Evolutionary conservation across 2,888 invertebrate genomes (phyloP).

Genomic region (Callyntrura sp.): DNA sequence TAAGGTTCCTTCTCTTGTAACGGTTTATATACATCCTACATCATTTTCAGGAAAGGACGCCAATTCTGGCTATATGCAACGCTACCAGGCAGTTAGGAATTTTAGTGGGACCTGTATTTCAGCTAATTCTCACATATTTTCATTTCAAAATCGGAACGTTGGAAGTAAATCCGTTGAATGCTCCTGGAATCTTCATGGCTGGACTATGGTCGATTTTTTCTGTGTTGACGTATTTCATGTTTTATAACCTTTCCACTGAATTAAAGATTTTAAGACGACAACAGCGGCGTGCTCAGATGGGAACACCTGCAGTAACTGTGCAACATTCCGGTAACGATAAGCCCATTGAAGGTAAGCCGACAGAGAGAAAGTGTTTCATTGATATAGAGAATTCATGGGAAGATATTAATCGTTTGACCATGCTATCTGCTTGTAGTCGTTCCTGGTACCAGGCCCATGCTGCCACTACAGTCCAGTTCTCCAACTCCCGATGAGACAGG

Average conservation of each 20-base stretch:
- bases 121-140: slow-evolving; percentile 84
- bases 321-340: slow-evolving; percentile 24
- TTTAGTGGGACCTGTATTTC: slow-evolving; percentile 85
- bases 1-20: too few relatives aligned
- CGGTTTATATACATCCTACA: neutral
- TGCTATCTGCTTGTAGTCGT: neutral
- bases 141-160: slow-evolving; percentile 84
- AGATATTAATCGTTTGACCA: neutral
- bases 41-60: slow-evolving; percentile 85
- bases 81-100: slow-evolving; percentile 86
- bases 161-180: slow-evolving; percentile 85
- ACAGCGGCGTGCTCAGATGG: slow-evolving; percentile 42
- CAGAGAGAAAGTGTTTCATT: neutral
- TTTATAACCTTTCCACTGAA: slow-evolving; percentile 80
- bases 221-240: slow-evolving; percentile 80
- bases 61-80: slow-evolving; percentile 85
- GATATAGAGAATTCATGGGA: neutral
- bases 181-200: slow-evolving; percentile 86
- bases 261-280: slow-evolving; percentile 69
- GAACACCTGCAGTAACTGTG: slow-evolving; percentile 41
- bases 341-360: slow-evolving; percentile 29
- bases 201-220: slow-evolving; percentile 85
- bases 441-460: neutral
- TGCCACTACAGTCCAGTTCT: slow-evolving; percentile 17
- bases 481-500: slow-evolving; percentile 43